Percentiles rank a stretch among this genome's conserved stretches.
Evolutionary conservation across 2,888 invertebrate genomes (phyloP).

Genomic region (Tanaodytes sp.): DNA sequence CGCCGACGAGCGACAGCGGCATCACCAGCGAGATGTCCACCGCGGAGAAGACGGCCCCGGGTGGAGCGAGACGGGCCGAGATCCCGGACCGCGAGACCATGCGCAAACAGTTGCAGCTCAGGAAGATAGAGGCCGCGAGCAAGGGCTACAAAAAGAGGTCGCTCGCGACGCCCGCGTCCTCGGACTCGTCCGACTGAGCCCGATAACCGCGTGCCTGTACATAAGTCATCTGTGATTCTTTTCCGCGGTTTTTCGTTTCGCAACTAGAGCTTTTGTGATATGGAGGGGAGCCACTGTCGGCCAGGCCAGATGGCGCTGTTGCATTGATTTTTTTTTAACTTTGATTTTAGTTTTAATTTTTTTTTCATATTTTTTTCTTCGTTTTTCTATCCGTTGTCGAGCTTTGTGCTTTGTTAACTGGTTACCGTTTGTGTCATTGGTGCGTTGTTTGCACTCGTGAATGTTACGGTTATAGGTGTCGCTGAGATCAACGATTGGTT

Average conservation of each 20-base stretch:
- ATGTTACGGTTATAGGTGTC: too few species aligned
- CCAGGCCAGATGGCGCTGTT: too few species aligned
- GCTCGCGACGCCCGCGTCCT: conserved; percentile 21
- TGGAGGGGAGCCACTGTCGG: too few species aligned
- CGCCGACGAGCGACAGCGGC: conserved; percentile 69
- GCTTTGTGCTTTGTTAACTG: too few species aligned
- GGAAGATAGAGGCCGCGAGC: conserved; percentile 17
- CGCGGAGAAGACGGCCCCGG: conserved; percentile 56
- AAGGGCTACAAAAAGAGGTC: conserved; percentile 32
- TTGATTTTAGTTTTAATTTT: too few species aligned
- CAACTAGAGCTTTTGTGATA: conserved; percentile 4
- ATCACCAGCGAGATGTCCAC: conserved; percentile 69
- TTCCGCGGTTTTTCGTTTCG: conserved; percentile 15
- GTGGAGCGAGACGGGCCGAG: conserved; percentile 8
- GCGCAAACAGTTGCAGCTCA: conserved; percentile 1
- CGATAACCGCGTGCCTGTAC: conserved; percentile 12
- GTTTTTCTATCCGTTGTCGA: too few species aligned
- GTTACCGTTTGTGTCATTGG: too few species aligned
- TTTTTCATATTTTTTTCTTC: too few species aligned
- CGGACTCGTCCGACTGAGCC: conserved; percentile 38
- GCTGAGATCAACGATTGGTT: too few species aligned
- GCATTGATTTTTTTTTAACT: too few species aligned
- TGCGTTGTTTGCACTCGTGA: too few species aligned
- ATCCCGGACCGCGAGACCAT: conserved; percentile 21
- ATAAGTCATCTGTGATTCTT: conserved; percentile 46